Percentiles rank a stretch among this genome's conserved stretches.
Conservation (phyloP, 1,140 invertebrate genomes). For the Mylabris phalerata region DNA sequence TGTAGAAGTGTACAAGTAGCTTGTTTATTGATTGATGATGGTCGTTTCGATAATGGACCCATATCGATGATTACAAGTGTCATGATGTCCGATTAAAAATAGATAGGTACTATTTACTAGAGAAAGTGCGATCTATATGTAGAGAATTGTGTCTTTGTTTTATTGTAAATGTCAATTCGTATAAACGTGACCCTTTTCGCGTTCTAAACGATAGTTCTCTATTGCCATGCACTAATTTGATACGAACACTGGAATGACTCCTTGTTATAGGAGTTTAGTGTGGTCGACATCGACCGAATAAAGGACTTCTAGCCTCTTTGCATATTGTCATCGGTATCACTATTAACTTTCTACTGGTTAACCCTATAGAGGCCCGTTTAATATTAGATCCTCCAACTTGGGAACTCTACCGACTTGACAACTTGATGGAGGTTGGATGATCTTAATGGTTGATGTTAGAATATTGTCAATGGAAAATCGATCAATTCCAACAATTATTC, state of each 20-base stretch:
- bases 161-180: slow-evolving; percentile 23
- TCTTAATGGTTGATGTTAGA: slow-evolving; percentile 19
- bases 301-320: slow-evolving; percentile 11
- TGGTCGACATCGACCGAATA: slow-evolving; percentile 6
- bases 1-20: no score
- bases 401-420: slow-evolving; percentile 11
- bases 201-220: background rate
- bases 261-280: slow-evolving; percentile 10
- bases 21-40: no score
- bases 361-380: slow-evolving; percentile 10
- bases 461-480: background rate
- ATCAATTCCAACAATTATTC: no score
- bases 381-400: slow-evolving; percentile 15
- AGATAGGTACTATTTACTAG: no score
- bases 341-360: background rate
- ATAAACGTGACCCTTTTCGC: slow-evolving; percentile 13
- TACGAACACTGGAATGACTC: slow-evolving; percentile 3
- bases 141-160: background rate
- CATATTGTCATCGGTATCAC: slow-evolving; percentile 14
- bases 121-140: no score
- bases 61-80: slow-evolving; percentile 16
- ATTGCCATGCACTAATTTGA: slow-evolving; percentile 17
- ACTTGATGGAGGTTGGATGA: slow-evolving; percentile 22
- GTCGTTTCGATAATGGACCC: background rate
- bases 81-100: slow-evolving; percentile 6